A percentile compares a stretch with the other conserved stretches of the same genome.
phyloP scores from a whole-genome alignment of 2,113 vertebrate species.

The Zosterops japonicus region DNA sequence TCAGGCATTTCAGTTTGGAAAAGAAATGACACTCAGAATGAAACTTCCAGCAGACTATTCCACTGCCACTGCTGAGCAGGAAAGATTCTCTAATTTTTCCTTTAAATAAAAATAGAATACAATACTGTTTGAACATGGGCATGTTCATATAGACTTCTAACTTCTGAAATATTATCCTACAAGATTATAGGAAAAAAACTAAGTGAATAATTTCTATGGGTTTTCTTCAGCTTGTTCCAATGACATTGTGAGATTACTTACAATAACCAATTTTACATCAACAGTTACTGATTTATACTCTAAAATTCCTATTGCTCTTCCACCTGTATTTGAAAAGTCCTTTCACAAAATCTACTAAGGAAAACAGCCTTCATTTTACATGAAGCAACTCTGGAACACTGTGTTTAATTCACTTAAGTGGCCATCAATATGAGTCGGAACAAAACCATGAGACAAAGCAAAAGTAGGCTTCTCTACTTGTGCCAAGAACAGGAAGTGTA shows the following conservation, averaged over 20 bases:
- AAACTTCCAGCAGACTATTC: slow-evolving; percentile 48
- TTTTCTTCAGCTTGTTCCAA: background rate
- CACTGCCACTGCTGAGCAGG: background rate
- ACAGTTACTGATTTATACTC: background rate
- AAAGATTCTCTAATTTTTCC: slow-evolving; percentile 28
- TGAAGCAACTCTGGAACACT: background rate
- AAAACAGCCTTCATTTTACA: background rate
- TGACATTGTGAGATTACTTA: background rate
- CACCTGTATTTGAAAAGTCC: background rate
- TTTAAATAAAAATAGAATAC: slow-evolving; percentile 3
- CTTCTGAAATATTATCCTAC: background rate
- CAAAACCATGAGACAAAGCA: background rate
- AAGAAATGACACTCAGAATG: slow-evolving; percentile 47
- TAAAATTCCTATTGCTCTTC: background rate
- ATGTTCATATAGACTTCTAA: background rate
- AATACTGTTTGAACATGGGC: background rate
- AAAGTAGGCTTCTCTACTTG: background rate
- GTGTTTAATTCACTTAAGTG: background rate
- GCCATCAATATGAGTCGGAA: background rate
- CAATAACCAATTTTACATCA: background rate
- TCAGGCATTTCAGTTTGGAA: slow-evolving; percentile 47
- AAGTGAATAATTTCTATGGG: background rate
- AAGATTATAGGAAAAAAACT: background rate
- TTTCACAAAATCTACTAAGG: background rate
- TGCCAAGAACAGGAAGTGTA: background rate